Conservation (phyloP, 2,888 invertebrate genomes). For the Aplocera efformata region DNA sequence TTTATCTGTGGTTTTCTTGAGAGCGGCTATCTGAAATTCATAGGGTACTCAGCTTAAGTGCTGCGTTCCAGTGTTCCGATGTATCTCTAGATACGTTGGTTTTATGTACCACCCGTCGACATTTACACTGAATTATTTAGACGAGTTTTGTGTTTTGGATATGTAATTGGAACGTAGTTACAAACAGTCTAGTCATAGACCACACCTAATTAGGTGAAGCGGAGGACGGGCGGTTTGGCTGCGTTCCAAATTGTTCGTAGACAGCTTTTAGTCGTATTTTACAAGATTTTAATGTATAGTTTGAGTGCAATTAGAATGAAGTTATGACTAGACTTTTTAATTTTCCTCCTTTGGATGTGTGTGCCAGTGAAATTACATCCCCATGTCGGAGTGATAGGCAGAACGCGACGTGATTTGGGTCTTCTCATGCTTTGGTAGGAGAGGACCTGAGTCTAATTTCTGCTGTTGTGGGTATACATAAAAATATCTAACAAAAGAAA, state of each 20-base stretch:
- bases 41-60: conserved; percentile 15
- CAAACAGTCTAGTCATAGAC: background rate
- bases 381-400: no score
- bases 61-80: conserved; percentile 15
- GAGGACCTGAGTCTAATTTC: no score
- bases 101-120: conserved; percentile 5
- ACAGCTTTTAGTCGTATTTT: conserved; percentile 19
- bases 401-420: no score
- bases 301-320: background rate
- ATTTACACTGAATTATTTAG: background rate
- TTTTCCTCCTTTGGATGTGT: no score
- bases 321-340: no score
- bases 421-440: no score
- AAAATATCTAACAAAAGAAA: no score
- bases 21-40: conserved; percentile 17
- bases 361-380: no score
- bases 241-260: conserved; percentile 25
- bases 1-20: conserved; percentile 9
- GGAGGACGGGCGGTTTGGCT: conserved; percentile 24
- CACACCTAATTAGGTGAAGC: conserved; percentile 20
- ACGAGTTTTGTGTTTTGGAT: conserved; percentile 1
- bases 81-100: conserved; percentile 19
- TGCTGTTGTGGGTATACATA: no score
- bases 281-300: conserved; percentile 8
- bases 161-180: conserved; percentile 9